These are phyloP conservation scores for Lampris megalopsis DNA, from an alignment of 2,113 vertebrate species.

Conservation along the genomic window DNA sequence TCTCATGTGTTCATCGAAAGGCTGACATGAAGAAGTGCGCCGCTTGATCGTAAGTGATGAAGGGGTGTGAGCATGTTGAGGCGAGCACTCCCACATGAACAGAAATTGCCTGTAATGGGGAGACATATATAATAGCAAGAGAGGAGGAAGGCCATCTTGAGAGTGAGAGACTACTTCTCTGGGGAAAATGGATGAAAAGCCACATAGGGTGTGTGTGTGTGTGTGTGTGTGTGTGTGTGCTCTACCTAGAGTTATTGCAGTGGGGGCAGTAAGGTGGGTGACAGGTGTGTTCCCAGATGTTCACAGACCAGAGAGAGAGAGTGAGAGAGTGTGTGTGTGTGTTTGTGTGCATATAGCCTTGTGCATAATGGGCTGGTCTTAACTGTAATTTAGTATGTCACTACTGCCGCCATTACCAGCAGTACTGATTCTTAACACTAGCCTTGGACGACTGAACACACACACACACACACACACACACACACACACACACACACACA, in stretches of 20 bases:
- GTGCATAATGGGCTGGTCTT: neutral
- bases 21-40: slow-evolving; percentile 62
- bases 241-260: slow-evolving; percentile 16
- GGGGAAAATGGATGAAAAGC: slow-evolving; percentile 69
- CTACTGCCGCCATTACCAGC: slow-evolving; percentile 53
- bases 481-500: slow-evolving; percentile 13
- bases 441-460: slow-evolving; percentile 12
- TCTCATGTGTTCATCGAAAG: slow-evolving; percentile 51
- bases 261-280: slow-evolving; percentile 41
- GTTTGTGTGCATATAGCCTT: neutral
- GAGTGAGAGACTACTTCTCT: slow-evolving; percentile 70
- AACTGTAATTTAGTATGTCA: slow-evolving; percentile 56
- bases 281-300: slow-evolving; percentile 58
- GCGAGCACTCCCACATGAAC: slow-evolving; percentile 49
- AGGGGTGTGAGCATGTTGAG: slow-evolving; percentile 59
- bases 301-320: slow-evolving; percentile 26
- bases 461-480: neutral
- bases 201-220: slow-evolving; percentile 3
- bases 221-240: neutral
- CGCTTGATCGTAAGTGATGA: slow-evolving; percentile 69
- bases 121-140: slow-evolving; percentile 74
- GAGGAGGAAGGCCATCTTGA: slow-evolving; percentile 70
- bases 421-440: slow-evolving; percentile 21
- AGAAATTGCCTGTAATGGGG: slow-evolving; percentile 79
- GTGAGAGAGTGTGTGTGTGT: slow-evolving; percentile 6